Percentiles rank a stretch among this genome's conserved stretches.
phyloP scores from a whole-genome alignment of 1,140 invertebrate species.

The Maconellicoccus hirsutus region DNA sequence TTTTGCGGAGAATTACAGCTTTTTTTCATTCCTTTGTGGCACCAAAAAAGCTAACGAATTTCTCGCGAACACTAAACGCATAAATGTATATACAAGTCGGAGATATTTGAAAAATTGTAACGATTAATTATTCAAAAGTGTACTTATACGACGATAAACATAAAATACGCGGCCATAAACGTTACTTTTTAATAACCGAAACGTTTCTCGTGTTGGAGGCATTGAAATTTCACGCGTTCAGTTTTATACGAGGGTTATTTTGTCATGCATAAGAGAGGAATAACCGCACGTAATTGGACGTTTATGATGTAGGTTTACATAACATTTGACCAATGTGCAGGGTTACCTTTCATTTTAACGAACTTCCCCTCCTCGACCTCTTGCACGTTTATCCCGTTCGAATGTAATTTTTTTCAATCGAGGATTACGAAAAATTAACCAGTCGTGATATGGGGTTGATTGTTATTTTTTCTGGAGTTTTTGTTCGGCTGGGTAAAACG shows the following conservation, averaged over 20 bases:
- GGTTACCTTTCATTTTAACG: not conserved
- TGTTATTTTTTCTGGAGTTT: no score
- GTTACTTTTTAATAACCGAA: slow-evolving; percentile 5
- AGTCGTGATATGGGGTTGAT: not conserved
- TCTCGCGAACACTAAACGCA: no score
- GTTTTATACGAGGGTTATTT: not conserved
- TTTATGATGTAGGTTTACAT: slow-evolving; percentile 1
- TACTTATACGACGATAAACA: not conserved
- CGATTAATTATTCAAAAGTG: not conserved
- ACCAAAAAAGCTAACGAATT: no score
- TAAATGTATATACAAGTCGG: no score
- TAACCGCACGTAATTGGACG: not conserved
- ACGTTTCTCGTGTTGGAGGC: not conserved
- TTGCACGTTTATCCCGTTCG: no score
- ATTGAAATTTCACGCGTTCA: not conserved
- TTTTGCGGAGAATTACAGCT: no score
- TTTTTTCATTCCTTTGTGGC: no score
- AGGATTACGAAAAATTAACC: not conserved
- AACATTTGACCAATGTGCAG: not conserved
- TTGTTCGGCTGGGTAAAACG: no score
- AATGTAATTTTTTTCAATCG: not conserved
- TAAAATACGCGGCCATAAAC: not conserved
- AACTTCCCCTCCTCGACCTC: not conserved
- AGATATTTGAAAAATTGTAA: no score
- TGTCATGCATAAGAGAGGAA: not conserved